phyloP scores from a whole-genome alignment of 2,888 invertebrate genomes.

The Macropis europaea region DNA sequence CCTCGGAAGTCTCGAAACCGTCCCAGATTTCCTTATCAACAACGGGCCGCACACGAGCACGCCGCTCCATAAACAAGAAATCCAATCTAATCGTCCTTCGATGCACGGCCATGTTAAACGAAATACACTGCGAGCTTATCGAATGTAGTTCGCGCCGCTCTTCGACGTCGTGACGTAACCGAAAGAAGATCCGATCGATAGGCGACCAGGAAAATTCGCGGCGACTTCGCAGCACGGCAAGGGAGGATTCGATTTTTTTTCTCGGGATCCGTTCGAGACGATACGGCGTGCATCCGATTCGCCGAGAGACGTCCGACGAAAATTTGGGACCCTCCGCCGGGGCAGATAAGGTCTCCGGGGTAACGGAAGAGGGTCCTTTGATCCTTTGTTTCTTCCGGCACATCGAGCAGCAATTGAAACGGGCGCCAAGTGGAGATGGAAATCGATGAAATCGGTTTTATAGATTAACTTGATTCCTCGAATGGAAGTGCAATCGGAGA shows the following conservation, averaged over 20 bases:
- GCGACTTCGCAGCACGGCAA: not conserved
- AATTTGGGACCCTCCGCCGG: conserved; percentile 25
- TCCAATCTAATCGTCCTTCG: conserved; percentile 2
- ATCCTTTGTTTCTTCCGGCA: conserved; percentile 33
- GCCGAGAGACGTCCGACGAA: not conserved
- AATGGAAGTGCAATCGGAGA: not conserved
- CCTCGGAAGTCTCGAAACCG: conserved; percentile 5
- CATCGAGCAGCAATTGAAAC: conserved; percentile 35
- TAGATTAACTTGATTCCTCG: conserved; percentile 26
- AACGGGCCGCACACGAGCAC: not conserved
- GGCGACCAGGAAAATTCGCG: not conserved
- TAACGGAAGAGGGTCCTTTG: conserved; percentile 2
- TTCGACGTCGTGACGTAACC: not conserved
- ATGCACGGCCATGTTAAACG: not conserved
- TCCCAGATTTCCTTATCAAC: conserved; percentile 21
- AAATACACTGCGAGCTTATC: not conserved
- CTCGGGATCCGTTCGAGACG: too few relatives aligned
- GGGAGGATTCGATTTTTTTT: not conserved
- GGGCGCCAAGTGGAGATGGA: conserved; percentile 20
- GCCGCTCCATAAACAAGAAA: conserved; percentile 10
- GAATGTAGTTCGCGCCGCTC: not conserved
- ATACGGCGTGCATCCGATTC: not conserved
- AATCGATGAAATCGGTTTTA: not conserved
- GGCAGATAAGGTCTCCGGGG: too few relatives aligned
- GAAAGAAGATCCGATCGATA: not conserved